Base-by-base conservation (phyloP, 2,888 invertebrate species). In the Diaphora mendica region DNA sequence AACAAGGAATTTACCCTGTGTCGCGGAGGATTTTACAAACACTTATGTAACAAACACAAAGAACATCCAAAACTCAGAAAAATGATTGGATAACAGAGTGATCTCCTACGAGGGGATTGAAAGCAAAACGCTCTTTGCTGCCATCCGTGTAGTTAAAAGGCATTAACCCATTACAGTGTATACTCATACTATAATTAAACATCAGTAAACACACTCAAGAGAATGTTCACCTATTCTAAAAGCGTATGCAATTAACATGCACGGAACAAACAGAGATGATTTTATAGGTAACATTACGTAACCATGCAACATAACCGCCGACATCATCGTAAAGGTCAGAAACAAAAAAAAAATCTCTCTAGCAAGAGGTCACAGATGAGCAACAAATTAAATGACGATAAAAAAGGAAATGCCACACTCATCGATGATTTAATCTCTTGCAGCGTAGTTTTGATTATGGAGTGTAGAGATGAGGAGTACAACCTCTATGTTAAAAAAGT, bases 291-390 rank as follows among this genome's bases (percentile, higher is more conserved):
- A 70, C 26, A 66, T 77, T 84, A 73, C 78, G 75, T 82, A 83
- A 83, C 42, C 65, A 71, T 59, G 74, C 76, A 75, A 77, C 74
- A 70, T 73, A 74, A 74, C 79, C 73, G 68, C 65, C 75, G 64
- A 69, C 73, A 72, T 67, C 77, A 79, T 68, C 26, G 35, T 35
- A 84, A 83, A 84, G 83, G 84, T 83, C 83, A 84, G 67, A 67
- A 51, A 59, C 75, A 80, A 70, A 70, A 64, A 68, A 59, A 62
- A 76, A 48, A 67, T n/a, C 77, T 73, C 66, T 75, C 70, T 59
- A 42, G 30, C n/a, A 65, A 62, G 69, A 51, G 76, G 65, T 68
- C 64, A 59, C 42, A 44, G 67, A 64, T 62, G 15, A n/a, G 44
- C 42, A 70, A 44, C 8, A 33, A 48, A 64, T 11, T 39, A 42